Evolutionary conservation across 2,888 invertebrate genomes (phyloP).

Genomic region (Tachina fera): DNA sequence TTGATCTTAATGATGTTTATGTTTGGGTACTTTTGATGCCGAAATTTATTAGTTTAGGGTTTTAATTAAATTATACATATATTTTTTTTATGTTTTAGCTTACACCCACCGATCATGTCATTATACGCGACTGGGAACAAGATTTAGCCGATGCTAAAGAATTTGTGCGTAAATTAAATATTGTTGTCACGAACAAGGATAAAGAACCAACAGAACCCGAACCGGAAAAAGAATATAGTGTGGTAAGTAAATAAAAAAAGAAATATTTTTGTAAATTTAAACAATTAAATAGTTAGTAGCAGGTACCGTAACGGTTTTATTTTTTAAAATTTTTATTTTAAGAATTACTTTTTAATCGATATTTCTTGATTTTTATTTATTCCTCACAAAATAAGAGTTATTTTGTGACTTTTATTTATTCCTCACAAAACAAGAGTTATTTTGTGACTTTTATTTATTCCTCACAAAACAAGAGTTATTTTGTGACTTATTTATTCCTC

Average conservation of each 20-base stretch:
- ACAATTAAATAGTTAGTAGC: too few species aligned
- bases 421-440: too few species aligned
- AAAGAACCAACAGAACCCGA: conserved; percentile 89
- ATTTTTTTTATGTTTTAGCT: conserved; percentile 84
- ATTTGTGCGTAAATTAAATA: conserved; percentile 92
- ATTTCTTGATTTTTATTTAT: too few species aligned
- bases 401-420: too few species aligned
- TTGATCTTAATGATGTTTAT: conserved; percentile 94
- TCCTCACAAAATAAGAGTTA: too few species aligned
- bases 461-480: too few species aligned
- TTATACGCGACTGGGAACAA: conserved; percentile 91
- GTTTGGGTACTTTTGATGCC: conserved; percentile 88
- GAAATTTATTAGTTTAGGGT: conserved; percentile 8
- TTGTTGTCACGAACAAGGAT: conserved; percentile 91
- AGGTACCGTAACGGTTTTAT: too few species aligned
- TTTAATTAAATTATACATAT: conserved; percentile 8
- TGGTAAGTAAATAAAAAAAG: conserved; percentile 83
- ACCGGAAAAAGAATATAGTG: conserved; percentile 87
- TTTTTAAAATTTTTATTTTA: too few species aligned
- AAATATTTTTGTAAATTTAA: background rate
- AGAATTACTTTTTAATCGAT: too few species aligned
- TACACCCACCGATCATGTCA: conserved; percentile 92
- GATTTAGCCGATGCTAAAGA: conserved; percentile 92
- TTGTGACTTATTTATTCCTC: too few species aligned
- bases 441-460: too few species aligned